Evolutionary conservation across 2,888 invertebrate species (phyloP), one percentile per base, ranked within the genome.

Genomic region (Xestia sexstrigata): DNA sequence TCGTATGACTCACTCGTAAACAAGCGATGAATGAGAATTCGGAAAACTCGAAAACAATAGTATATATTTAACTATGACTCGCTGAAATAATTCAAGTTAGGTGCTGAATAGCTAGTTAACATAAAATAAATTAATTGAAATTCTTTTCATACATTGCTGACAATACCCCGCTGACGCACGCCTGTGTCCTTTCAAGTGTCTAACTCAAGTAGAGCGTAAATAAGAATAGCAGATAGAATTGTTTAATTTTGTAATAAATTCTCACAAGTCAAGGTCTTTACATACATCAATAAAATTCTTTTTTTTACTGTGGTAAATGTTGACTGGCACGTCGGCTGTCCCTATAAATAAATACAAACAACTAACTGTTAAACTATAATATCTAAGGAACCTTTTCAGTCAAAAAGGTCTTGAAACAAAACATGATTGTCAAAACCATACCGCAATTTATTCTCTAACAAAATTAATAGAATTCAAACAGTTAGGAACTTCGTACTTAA

Each of bases 91-190:
- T 76, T 83, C 42, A 63, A 67, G 26, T 71, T 52, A 45, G 68
- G 68, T 77, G 70, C 47, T 84, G 70, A 84, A 83, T 81, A 74
- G 75, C 73, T 80, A 79, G 78, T 81, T 81, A 81, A 79, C 79
- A 85, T 87, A 81, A 84, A 86, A 85, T 87, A 81, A 89, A 88
- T 86, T 81, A 75, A 82, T 85, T 75, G 55, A 78, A 86, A 88
- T 86, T 79, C 84, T 84, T 86, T 83, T 84, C 82, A 84, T 85
- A 84, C 70, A 82, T 63, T 81, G 70, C 68, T 82, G 75, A 81
- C 84, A 84, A 89, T 87, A 78, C 83, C 45, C 17, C 76, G 86
- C 63, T 90, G 90, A 90, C 90, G 89, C 89, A 89, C 83, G 62
- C 30, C 72, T 63, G 47, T 69, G 86, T 83, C 83, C 76, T 79